Base-by-base conservation (phyloP, 2,113 vertebrate genomes). In the Dipodomys spectabilis region DNA sequence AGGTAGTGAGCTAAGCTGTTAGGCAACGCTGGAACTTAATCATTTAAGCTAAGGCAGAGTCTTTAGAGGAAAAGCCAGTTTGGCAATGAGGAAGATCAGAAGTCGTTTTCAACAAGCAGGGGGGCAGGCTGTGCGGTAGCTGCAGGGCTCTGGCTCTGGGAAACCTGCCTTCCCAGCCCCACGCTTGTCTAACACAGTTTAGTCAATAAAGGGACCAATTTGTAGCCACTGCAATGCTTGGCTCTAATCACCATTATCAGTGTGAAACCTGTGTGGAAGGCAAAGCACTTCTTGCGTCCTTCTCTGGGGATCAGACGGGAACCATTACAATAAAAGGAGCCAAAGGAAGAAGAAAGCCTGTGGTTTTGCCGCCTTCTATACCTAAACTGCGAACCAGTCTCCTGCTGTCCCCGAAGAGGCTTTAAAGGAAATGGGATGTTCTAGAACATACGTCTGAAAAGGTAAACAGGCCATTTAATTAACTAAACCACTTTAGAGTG, bases 391-490 rank as follows among this genome's bases (percentile, higher is more conserved):
- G 23, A n/a, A 88, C 65, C 53, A 9, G 19, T 79, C 78, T 65
- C 69, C 94, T 68, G 44, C 39, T 77, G n/a, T 74, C 72, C 72
- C 82, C 94, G 80, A 79, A 95, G 92, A 77, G 0, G 1, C 77
- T 72, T 86, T 77, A 39, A 93, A 92, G 77, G 45, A 96, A 94
- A 69, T 86, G 91, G 82, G 25, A 77, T 92, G 68, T 86, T 91
- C 86, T 83, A 83, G 62, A 79, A 78, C 15, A 67, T 20, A 35
- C 44, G 20, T 88, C 85, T 89, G 80, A 75, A 89, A 82, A 88
- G 79, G 20, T 57, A 94, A 82, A 71, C 12, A 71, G n/a, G 62
- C 45, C 35, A 53, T 75, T 85, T 91, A 86, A 94, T 95, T 81
- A 92, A 65, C 28, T 4, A 80, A 93, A 45, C 11, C 18, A 49